phyloP scores from a whole-genome alignment of 1,140 invertebrate genomes.

The Monochamus saltuarius region DNA sequence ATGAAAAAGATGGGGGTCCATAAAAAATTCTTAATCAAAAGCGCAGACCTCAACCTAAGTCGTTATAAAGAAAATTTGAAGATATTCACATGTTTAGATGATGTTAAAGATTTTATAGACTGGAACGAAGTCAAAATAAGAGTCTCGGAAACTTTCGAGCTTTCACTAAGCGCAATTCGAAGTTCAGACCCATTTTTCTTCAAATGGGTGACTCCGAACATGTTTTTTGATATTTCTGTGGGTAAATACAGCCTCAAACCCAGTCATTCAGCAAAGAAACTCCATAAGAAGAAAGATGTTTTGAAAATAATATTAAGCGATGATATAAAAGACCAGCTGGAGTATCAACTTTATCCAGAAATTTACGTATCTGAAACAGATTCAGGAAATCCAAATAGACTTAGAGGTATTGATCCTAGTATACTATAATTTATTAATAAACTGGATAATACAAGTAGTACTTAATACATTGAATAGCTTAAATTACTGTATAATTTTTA shows the following conservation, averaged over 20 bases:
- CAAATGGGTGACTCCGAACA: constrained; percentile 12
- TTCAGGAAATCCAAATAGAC: no score
- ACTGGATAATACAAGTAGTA: no score
- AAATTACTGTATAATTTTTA: no score
- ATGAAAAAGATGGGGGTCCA: constrained; percentile 5
- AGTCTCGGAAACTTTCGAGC: not conserved
- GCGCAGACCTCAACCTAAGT: not conserved
- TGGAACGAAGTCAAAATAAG: not conserved
- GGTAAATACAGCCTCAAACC: not conserved
- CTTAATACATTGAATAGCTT: no score
- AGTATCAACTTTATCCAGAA: no score
- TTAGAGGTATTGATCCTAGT: no score
- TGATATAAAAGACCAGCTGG: no score
- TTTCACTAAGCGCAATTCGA: not conserved
- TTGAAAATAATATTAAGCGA: no score
- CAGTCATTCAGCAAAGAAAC: no score
- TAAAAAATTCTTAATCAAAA: constrained; percentile 11
- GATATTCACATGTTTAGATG: constrained; percentile 6
- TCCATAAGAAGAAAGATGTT: no score
- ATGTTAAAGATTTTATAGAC: constrained; percentile 10
- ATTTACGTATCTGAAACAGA: no score
- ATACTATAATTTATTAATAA: no score
- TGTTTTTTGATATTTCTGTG: constrained; percentile 13
- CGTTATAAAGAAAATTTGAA: not conserved
- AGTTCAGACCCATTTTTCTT: not conserved